A percentile compares a stretch with the other conserved stretches of the same genome.
Evolutionary conservation across 2,113 vertebrate genomes (phyloP).

Genomic region (Semnopithecus entellus): DNA sequence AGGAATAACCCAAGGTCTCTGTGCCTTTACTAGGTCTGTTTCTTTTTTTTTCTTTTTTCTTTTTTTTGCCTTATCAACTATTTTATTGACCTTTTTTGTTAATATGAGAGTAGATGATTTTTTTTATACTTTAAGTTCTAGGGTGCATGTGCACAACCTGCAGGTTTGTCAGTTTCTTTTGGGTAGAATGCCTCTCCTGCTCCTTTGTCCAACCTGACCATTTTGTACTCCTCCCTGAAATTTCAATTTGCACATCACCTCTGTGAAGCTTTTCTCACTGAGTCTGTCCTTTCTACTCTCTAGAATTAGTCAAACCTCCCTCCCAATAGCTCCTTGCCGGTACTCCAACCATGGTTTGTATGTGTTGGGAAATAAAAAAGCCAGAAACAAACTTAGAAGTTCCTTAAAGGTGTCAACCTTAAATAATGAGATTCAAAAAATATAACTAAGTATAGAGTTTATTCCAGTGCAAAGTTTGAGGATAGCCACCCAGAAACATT

Average conservation of each 20-base stretch:
- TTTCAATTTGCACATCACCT: neutral
- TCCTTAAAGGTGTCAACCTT: neutral
- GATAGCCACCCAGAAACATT: neutral
- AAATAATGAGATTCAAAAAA: neutral
- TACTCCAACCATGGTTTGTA: too few relatives aligned
- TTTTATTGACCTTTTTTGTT: too few relatives aligned
- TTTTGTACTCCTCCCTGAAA: neutral
- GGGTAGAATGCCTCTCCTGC: neutral
- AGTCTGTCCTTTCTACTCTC: neutral
- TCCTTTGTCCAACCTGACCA: neutral
- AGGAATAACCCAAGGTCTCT: neutral
- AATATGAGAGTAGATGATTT: too few relatives aligned
- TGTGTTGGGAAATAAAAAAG: neutral
- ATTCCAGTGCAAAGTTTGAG: neutral
- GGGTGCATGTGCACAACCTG: too few relatives aligned
- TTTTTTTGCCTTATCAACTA: too few relatives aligned
- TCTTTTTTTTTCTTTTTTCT: neutral
- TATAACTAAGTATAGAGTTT: neutral
- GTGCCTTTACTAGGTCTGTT: neutral
- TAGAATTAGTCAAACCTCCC: neutral
- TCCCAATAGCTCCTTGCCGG: too few relatives aligned
- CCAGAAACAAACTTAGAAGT: neutral
- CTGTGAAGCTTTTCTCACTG: neutral
- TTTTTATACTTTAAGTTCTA: too few relatives aligned
- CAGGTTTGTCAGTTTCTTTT: neutral